Conservation (phyloP, 2,113 vertebrate species). For the Zosterops hypoxanthus region DNA sequence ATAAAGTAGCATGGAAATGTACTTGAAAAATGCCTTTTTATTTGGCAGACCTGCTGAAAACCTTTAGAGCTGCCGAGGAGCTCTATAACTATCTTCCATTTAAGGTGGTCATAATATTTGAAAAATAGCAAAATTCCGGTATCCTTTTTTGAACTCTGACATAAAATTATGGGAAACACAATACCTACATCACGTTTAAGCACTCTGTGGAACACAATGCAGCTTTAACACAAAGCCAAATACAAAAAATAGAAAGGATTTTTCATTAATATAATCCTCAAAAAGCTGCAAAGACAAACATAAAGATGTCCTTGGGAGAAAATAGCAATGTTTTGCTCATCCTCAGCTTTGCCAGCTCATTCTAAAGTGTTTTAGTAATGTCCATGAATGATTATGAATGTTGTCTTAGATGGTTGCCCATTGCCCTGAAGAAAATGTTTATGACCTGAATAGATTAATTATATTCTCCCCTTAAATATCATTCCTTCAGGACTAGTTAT, state of each 20-base stretch:
- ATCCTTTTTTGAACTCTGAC: not conserved
- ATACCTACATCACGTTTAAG: not conserved
- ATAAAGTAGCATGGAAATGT: not conserved
- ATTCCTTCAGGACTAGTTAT: conserved; percentile 75
- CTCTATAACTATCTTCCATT: not conserved
- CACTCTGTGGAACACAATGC: not conserved
- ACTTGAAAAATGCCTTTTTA: not conserved
- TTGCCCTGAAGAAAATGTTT: conserved; percentile 78
- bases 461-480: conserved; percentile 74
- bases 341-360: conserved; percentile 44
- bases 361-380: conserved; percentile 49
- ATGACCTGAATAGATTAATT: conserved; percentile 73
- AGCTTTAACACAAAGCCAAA: not conserved
- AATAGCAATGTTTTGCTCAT: conserved; percentile 19
- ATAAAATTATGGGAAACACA: conserved; percentile 14
- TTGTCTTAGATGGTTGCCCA: conserved; percentile 64
- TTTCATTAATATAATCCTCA: conserved; percentile 20
- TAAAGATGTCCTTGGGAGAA: conserved; percentile 43
- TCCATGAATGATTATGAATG: conserved; percentile 67
- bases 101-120: not conserved
- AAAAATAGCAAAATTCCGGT: conserved; percentile 3
- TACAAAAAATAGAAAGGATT: conserved; percentile 1
- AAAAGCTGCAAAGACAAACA: conserved; percentile 29
- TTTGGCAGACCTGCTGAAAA: not conserved
- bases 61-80: not conserved